phyloP scores from a whole-genome alignment of 2,113 vertebrate genomes.

The Gallinago jamesoni region DNA sequence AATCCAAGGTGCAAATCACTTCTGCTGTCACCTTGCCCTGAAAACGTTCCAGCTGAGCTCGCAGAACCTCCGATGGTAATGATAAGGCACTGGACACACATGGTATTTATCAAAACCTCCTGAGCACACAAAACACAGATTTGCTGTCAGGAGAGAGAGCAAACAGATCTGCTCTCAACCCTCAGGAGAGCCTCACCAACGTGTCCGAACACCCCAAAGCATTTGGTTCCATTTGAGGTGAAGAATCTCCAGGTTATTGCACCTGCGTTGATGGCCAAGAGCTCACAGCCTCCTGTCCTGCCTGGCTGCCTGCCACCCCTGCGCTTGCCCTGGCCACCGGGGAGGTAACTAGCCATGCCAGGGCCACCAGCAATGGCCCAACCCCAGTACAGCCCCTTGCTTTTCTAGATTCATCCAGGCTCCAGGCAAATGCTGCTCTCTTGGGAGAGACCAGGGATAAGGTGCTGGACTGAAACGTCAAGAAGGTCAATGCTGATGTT shows the following conservation, averaged over 20 bases:
- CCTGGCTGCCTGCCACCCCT: background rate
- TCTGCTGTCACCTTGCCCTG: background rate
- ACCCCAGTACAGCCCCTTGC: background rate
- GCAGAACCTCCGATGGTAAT: background rate
- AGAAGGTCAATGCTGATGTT: background rate
- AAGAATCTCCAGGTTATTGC: background rate
- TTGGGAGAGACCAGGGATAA: background rate
- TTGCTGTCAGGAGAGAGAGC: too few species aligned
- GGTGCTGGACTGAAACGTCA: background rate
- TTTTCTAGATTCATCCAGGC: background rate
- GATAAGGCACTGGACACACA: background rate
- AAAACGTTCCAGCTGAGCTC: background rate
- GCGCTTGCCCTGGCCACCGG: rapidly evolving
- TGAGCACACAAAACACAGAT: background rate
- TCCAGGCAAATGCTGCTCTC: background rate
- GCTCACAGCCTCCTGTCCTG: background rate
- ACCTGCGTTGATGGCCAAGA: background rate
- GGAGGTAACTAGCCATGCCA: rapidly evolving
- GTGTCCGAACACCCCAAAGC: background rate
- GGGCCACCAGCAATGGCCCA: background rate
- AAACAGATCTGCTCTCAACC: background rate
- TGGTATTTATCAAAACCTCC: background rate
- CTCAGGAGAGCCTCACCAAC: background rate
- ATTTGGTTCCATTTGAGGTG: background rate
- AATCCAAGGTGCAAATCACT: background rate